Evolutionary conservation across 2,888 invertebrate species (phyloP), one percentile per base, ranked within the genome.

Genomic region (Ellobium chinense): DNA sequence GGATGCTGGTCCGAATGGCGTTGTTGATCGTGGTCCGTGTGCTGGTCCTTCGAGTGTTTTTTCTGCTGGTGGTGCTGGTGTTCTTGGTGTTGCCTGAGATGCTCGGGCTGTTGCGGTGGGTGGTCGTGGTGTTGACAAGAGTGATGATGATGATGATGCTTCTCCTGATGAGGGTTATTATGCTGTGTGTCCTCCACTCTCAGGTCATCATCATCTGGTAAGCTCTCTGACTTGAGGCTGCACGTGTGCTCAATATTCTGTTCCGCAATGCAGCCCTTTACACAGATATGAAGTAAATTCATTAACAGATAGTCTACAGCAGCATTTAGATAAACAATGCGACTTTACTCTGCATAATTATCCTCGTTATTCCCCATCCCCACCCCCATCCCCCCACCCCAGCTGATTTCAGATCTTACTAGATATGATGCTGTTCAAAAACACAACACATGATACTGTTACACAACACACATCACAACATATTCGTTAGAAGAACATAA

Each of bases 221-320:
- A 65, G 72, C 9, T 24, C 21, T 81, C 77, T 0, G 68, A 34
- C 14, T 84, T 82, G 34, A 82, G 70, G 54, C 78, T 87, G 85
- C 91, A 91, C 0, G 90, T 90, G 81, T 91, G 91, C 39, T 87
- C 87, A 46, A 91, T 87, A 65, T 86, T 85, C 84, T 91, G 91
- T 81, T 91, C 91, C 2, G 87, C 89, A 21, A 91, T 90, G 82
- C 91, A 91, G 24, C 91, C 91, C 91, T 91, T 85, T n/a, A 14
- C 12, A 37, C 1, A 60, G 29, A 60, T 36, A 65, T n/a, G n/a
- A n/a, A n/a, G n/a, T n/a, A n/a, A n/a, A n/a, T n/a, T n/a, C n/a
- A n/a, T n/a, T n/a, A n/a, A n/a, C n/a, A n/a, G n/a, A n/a, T n/a
- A n/a, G n/a, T n/a, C n/a, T n/a, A n/a, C n/a, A n/a, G n/a, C n/a